These are phyloP conservation scores for Elysia chlorotica DNA, from an alignment of 1,140 invertebrate genomes.

Conservation along the genomic window DNA sequence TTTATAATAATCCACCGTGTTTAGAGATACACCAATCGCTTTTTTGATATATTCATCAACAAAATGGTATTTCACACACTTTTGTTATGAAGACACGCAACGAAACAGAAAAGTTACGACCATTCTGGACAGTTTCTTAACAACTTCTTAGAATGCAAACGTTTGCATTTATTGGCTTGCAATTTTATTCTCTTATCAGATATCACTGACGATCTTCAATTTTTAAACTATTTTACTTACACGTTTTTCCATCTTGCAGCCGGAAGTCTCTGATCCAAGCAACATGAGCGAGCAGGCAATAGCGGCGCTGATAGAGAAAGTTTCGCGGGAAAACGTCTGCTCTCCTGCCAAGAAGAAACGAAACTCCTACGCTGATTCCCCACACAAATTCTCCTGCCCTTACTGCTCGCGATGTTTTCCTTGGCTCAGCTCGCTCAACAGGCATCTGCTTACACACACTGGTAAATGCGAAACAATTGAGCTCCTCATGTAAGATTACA, in stretches of 20 bases:
- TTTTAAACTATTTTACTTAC: not conserved
- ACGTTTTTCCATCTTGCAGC: not conserved
- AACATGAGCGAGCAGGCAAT: constrained; percentile 18
- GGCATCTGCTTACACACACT: constrained; percentile 74
- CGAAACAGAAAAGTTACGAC: not conserved
- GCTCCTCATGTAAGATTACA: too few species aligned
- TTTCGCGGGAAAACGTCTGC: constrained; percentile 7
- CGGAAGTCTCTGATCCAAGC: not conserved
- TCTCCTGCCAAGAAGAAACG: constrained; percentile 74
- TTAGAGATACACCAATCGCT: not conserved
- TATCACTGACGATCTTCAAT: not conserved
- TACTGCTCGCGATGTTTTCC: constrained; percentile 92
- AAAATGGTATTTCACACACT: not conserved
- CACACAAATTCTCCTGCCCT: constrained; percentile 87
- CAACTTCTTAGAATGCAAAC: not conserved
- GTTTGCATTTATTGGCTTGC: too few species aligned
- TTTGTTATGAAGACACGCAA: not conserved
- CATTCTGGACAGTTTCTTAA: not conserved
- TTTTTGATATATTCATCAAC: too few species aligned
- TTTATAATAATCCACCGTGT: not conserved
- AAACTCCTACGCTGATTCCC: constrained; percentile 93
- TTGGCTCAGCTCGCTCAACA: constrained; percentile 90
- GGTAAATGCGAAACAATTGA: too few species aligned
- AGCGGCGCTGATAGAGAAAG: constrained; percentile 22
- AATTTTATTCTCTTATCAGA: too few species aligned